A percentile compares a stretch with the other conserved stretches of the same genome.
Conservation (phyloP, 2,797 vertebrate genomes). For the Micropoecilia bifurca region DNA sequence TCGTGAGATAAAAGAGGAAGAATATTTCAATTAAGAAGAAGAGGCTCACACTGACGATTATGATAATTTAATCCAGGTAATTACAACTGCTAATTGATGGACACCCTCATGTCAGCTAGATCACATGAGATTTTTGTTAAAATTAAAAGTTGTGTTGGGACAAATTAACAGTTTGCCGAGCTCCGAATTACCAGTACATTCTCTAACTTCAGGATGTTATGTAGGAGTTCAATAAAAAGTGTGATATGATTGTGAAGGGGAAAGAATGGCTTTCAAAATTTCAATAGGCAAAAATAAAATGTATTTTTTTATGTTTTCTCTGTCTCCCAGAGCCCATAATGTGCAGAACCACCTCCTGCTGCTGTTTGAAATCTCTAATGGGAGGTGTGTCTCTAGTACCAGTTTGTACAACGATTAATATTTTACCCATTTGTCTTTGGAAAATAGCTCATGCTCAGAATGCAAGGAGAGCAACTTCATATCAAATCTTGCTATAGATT, state of each 20-base stretch:
- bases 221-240: background rate
- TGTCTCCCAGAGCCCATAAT: background rate
- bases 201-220: background rate
- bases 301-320: background rate
- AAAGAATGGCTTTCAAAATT: background rate
- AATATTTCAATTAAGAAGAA: conserved; percentile 16
- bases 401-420: background rate
- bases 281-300: background rate
- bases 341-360: background rate
- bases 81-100: background rate
- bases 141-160: background rate
- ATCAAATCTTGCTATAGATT: background rate
- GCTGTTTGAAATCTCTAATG: background rate
- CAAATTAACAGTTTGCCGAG: background rate
- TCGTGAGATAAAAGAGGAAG: background rate
- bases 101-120: background rate
- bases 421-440: background rate
- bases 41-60: background rate
- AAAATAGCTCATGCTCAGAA: background rate
- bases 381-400: background rate
- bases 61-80: background rate
- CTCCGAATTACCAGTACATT: background rate
- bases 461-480: background rate
- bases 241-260: background rate
- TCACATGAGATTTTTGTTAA: background rate